Base-by-base conservation (phyloP, 2,113 vertebrate species). In the Regulus satrapa region DNA sequence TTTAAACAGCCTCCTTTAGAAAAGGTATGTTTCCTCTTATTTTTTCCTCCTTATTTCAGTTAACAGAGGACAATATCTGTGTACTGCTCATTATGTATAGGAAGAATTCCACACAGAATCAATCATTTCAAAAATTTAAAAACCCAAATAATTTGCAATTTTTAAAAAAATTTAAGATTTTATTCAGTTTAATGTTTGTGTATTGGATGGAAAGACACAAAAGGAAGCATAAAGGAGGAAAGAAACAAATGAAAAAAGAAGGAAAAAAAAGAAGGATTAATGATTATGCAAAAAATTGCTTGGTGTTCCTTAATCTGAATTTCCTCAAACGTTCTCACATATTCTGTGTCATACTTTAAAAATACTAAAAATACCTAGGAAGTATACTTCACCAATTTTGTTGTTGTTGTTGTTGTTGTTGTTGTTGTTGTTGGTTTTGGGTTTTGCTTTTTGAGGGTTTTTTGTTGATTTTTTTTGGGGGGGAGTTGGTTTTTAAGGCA, bases 91-190 rank as follows among this genome's bases (percentile, higher is more conserved):
- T 52, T 3, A 0, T 58, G 19, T 38, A 4, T 18, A 73, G 16
- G 38, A 86, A 73, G 34, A 9, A 43, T 52, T 43, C 6, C 3
- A 26, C 3, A 19, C 11, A 38, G 28, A 69, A 68, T 49, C 40
- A 83, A 28, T 21, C 43, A 59, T 23, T 36, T n/a, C 10, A 72
- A 77, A 82, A 62, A 21, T 26, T n/a, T 5, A 31, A 80, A 66
- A 54, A 4, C 0, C 0, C 10, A 29, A 52, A 28, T 19, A 49
- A 40, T 18, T 72, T 34, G 4, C 0, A 1, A 2, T n/a, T 31
- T 38, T n/a, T n/a, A n/a, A n/a, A n/a, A n/a, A n/a, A n/a, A n/a
- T 61, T 56, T 31, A 26, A 19, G 12, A 58, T 36, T 58, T 7
- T 2, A n/a, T 77, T 68, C 6, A 38, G 8, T 18, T 56, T 9